Evolutionary conservation across 2,888 invertebrate genomes (phyloP).

Genomic region (Germaria angustata): DNA sequence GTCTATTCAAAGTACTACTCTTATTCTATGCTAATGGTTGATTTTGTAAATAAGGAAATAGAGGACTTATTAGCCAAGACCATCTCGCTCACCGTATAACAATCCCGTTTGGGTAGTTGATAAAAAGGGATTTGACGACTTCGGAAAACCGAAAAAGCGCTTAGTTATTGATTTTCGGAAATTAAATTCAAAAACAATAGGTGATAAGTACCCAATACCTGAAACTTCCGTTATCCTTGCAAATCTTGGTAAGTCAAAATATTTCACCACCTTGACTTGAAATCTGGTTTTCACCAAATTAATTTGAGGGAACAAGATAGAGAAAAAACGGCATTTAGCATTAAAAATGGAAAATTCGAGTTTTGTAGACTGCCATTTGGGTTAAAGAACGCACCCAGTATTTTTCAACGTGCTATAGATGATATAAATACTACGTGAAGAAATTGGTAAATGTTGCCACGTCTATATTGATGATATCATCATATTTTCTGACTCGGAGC

Average conservation of each 20-base stretch:
- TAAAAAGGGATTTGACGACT: no score
- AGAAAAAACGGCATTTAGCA: slow-evolving; percentile 41
- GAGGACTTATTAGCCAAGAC: no score
- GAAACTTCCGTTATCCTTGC: slow-evolving; percentile 46
- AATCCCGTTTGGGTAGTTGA: no score
- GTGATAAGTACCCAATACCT: slow-evolving; percentile 54
- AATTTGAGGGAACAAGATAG: slow-evolving; percentile 47
- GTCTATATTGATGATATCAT: no score
- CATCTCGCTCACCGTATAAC: no score
- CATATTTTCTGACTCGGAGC: no score
- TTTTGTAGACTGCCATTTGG: slow-evolving; percentile 31
- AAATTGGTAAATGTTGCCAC: no score
- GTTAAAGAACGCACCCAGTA: slow-evolving; percentile 10
- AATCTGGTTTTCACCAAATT: slow-evolving; percentile 63
- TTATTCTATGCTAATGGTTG: no score
- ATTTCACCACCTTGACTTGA: slow-evolving; percentile 30
- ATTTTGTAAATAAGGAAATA: no score
- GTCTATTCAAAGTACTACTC: no score
- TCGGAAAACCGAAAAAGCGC: slow-evolving; percentile 50
- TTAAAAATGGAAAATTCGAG: slow-evolving; percentile 38
- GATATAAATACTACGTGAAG: no score
- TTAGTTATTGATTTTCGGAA: slow-evolving; percentile 64
- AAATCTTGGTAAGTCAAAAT: slow-evolving; percentile 53
- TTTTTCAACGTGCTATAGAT: slow-evolving; percentile 27
- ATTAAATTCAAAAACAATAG: slow-evolving; percentile 55